Base-by-base conservation (phyloP, 2,888 invertebrate species). In the Cephalotes varians region DNA sequence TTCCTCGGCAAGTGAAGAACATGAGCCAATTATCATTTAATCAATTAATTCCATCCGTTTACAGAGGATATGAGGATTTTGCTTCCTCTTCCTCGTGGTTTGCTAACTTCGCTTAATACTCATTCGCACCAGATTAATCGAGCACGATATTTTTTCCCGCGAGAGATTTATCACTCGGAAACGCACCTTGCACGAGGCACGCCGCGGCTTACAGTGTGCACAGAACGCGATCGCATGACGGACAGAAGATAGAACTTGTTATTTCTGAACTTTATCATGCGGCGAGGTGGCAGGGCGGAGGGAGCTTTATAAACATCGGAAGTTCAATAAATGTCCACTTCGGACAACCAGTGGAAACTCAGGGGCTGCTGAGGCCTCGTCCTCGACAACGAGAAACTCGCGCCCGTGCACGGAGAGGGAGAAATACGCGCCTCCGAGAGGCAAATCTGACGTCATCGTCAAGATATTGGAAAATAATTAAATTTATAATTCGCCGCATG, bases 211-310 rank as follows among this genome's bases (percentile, higher is more conserved):
- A 84, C 82, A 83, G 58, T 87, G 60, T 82, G 84, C 76, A 81
- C 90, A 49, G 58, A 54, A 71, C 83, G 84, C 85, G 86, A 90
- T 85, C 83, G 86, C 89, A 91, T 90, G 82, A 81, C 79, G 85
- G 82, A 90, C 80, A 84, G 86, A 90, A 90, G 88, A 92, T 87
- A 90, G 54, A 91, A 91, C 91, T 92, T 90, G 90, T 92, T 93
- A 92, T 90, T 89, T 87, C 87, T 74, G 86, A 91, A 89, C 91
- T 90, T 90, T 90, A 91, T 91, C 90, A 65, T 82, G 74, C 85
- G 79, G 37, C 69, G 82, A 81, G 82, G 76, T 21, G 79, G 84
- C 69, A 80, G 84, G 85, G 81, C 69, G 83, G 72, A 81, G 88
- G 87, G 88, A 83, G 88, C 87, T 88, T 87, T 85, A 86, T 85